Conservation (phyloP, 1,140 invertebrate species). For the Philotrypesis tridentata region DNA sequence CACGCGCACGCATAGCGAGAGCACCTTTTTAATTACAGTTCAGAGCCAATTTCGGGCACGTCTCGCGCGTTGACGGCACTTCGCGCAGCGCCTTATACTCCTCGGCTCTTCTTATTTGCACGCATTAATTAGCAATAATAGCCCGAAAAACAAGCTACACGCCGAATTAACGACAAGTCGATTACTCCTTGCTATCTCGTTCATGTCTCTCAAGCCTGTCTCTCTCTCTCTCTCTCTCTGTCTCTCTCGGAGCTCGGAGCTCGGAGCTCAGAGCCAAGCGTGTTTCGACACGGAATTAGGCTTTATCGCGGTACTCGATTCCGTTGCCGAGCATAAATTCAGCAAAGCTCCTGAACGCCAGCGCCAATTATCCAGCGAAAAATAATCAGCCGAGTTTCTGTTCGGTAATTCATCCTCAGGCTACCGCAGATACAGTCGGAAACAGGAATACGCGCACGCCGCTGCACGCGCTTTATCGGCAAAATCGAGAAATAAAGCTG, state of each 20-base stretch:
- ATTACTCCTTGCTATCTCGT: background rate
- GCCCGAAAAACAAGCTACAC: background rate
- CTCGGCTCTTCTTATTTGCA: background rate
- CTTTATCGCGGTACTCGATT: conserved; percentile 45
- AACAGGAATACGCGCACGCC: background rate
- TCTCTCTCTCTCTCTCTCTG: too few species aligned
- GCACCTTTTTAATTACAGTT: background rate
- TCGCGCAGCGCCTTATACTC: background rate
- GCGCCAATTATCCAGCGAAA: conserved; percentile 53
- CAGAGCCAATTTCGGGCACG: background rate
- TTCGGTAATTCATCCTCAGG: background rate
- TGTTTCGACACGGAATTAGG: conserved; percentile 54
- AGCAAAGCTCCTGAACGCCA: background rate
- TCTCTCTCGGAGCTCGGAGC: too few species aligned
- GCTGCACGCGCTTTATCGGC: background rate
- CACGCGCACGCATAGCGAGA: too few species aligned
- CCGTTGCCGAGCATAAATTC: background rate
- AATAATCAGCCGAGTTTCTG: background rate
- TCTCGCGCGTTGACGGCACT: too few species aligned
- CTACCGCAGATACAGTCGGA: background rate
- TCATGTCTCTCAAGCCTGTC: too few species aligned
- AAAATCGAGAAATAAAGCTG: conserved; percentile 38
- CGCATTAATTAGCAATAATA: background rate
- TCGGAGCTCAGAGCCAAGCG: background rate
- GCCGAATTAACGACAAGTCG: background rate